phyloP scores from a whole-genome alignment of 2,888 invertebrate species.

The Linyphia triangularis region DNA sequence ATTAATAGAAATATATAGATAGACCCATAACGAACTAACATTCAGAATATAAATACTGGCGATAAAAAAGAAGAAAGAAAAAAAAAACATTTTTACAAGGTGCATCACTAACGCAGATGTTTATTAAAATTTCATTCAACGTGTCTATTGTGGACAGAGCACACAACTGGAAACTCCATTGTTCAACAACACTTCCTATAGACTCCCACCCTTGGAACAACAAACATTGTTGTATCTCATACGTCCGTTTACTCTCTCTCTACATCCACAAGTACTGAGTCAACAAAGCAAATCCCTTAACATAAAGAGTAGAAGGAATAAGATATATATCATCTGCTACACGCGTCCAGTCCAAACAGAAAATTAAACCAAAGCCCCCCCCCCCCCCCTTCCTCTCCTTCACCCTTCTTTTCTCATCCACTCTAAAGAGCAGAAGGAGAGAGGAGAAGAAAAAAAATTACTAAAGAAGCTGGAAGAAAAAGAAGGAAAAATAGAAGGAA shows the following conservation, averaged over 20 bases:
- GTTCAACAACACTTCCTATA: not conserved
- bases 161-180: not conserved
- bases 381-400: not conserved
- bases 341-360: slow-evolving; percentile 40
- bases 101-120: not conserved
- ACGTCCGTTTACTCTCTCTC: not conserved
- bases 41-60: no score
- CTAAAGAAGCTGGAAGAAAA: no score
- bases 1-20: no score
- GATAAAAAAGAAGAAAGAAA: no score
- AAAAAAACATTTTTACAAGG: no score
- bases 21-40: no score
- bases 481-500: slow-evolving; percentile 7
- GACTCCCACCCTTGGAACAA: not conserved
- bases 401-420: no score
- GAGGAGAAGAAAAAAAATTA: no score
- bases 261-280: slow-evolving; percentile 9
- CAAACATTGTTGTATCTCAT: no score
- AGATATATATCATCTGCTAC: slow-evolving; percentile 20
- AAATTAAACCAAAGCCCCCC: slow-evolving; percentile 52
- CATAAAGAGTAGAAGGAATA: not conserved
- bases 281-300: slow-evolving; percentile 44
- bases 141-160: not conserved
- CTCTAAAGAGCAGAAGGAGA: not conserved
- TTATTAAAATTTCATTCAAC: not conserved